Conservation (phyloP, 2,888 invertebrate genomes). For the Coelogynopora nodosa region DNA sequence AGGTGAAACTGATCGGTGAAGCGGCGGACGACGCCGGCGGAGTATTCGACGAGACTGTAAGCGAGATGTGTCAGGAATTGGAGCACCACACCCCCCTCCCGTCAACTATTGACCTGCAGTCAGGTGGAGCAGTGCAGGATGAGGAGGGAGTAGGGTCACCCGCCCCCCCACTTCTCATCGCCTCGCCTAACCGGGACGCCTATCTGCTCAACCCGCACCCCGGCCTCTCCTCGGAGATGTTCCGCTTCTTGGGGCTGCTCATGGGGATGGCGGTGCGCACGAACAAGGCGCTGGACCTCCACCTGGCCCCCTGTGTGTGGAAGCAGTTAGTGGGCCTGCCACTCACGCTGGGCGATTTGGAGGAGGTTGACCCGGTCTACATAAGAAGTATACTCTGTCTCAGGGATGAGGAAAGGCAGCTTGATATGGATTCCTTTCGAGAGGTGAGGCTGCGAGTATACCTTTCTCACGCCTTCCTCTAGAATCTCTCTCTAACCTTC, state of each 20-base stretch:
- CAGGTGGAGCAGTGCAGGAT: background rate
- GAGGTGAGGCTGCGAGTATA: background rate
- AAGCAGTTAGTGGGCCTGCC: slow-evolving; percentile 67
- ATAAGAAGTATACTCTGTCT: background rate
- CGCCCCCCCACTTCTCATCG: background rate
- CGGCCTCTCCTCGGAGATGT: background rate
- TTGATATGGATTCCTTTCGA: slow-evolving; percentile 37
- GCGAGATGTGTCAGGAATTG: slow-evolving; percentile 67
- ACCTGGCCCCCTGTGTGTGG: slow-evolving; percentile 68
- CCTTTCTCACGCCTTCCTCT: too few species aligned
- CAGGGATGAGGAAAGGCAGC: background rate
- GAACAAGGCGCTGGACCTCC: slow-evolving; percentile 69
- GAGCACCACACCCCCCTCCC: background rate
- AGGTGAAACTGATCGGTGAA: slow-evolving; percentile 63
- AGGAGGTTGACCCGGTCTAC: background rate
- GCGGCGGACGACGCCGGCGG: slow-evolving; percentile 71
- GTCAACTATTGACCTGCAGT: background rate
- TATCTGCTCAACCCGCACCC: slow-evolving; percentile 37
- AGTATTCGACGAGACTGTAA: slow-evolving; percentile 71
- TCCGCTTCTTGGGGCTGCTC: slow-evolving; percentile 57
- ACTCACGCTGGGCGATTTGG: background rate
- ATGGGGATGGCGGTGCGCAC: slow-evolving; percentile 69
- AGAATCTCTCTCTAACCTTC: too few species aligned
- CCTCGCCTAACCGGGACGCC: background rate
- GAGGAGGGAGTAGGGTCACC: too few species aligned